These are phyloP conservation scores for Tachysurus vachellii DNA, from an alignment of 2,113 vertebrate species.

Conservation along the genomic window DNA sequence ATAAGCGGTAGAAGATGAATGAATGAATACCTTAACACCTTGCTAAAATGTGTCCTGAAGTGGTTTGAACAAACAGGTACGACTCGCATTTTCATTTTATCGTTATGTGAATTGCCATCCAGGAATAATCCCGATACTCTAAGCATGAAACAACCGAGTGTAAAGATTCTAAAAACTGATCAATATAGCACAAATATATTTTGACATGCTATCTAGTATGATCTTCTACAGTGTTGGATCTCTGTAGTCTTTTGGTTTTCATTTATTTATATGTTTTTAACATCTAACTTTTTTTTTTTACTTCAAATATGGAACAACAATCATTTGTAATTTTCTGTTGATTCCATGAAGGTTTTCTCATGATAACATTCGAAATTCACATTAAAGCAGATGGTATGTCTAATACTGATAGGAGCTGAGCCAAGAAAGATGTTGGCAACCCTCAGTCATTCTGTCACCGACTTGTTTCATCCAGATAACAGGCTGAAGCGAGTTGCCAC, in stretches of 20 bases:
- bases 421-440: constrained; percentile 7
- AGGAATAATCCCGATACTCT: not conserved
- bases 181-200: not conserved
- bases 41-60: not conserved
- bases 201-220: not conserved
- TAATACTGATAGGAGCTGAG: not conserved
- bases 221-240: not conserved
- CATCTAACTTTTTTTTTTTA: not conserved
- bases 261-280: not conserved
- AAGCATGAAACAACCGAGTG: not conserved
- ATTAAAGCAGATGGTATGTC: constrained; percentile 8
- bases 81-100: not conserved
- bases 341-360: not conserved
- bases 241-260: not conserved
- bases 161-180: not conserved
- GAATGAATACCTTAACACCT: not conserved
- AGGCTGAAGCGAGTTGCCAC: constrained; percentile 9
- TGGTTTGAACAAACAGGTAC: not conserved
- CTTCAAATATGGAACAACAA: not conserved
- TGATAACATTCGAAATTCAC: not conserved
- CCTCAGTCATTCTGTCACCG: not conserved
- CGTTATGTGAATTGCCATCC: not conserved
- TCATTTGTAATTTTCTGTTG: not conserved
- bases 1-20: too few species aligned
- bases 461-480: constrained; percentile 22